Conservation (phyloP, 2,888 invertebrate genomes). For the Lithophane socia region DNA sequence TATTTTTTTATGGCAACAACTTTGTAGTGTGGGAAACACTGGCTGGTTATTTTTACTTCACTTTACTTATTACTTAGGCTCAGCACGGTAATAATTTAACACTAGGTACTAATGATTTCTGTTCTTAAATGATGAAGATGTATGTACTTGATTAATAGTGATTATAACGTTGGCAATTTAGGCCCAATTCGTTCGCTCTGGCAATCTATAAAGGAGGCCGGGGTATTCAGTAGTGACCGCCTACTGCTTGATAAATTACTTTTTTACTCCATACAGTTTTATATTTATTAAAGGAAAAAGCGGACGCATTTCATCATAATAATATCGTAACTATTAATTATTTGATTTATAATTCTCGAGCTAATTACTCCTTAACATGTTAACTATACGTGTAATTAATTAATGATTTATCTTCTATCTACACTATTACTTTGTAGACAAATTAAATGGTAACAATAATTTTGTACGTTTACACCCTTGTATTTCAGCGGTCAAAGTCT, state of each 20-base stretch:
- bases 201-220: slow-evolving; percentile 7
- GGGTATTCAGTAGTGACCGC: slow-evolving; percentile 24
- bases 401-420: slow-evolving; percentile 46
- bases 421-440: slow-evolving; percentile 35
- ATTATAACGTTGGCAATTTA: slow-evolving; percentile 19
- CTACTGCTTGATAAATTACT: slow-evolving; percentile 46
- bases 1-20: slow-evolving; percentile 42
- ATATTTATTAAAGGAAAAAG: slow-evolving; percentile 31
- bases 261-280: slow-evolving; percentile 28
- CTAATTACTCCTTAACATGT: slow-evolving; percentile 41
- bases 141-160: slow-evolving; percentile 11
- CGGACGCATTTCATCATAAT: slow-evolving; percentile 40
- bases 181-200: slow-evolving; percentile 9
- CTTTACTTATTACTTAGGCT: neutral
- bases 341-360: slow-evolving; percentile 35
- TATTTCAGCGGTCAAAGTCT: neutral
- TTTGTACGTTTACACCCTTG: neutral
- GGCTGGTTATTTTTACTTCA: slow-evolving; percentile 15
- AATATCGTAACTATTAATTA: slow-evolving; percentile 38
- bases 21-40: slow-evolving; percentile 57
- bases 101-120: neutral
- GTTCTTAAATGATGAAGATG: slow-evolving; percentile 2
- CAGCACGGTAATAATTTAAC: neutral
- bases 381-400: slow-evolving; percentile 45
- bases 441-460: slow-evolving; percentile 9